These are phyloP conservation scores for Tachystola acroxantha DNA, from an alignment of 2,888 invertebrate genomes.

Conservation along the genomic window DNA sequence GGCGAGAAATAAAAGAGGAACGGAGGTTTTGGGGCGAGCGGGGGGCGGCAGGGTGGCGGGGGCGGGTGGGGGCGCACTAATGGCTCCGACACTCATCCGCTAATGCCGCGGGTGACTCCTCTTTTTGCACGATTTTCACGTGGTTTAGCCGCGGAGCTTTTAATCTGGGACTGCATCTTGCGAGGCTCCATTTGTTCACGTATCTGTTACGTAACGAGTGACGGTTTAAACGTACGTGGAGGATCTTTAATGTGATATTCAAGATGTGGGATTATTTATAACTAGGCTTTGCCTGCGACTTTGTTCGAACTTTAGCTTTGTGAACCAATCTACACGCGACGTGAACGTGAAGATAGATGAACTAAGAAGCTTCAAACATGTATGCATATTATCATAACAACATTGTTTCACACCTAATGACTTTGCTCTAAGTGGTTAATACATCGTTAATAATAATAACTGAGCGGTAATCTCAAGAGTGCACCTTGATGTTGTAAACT, in stretches of 20 bases:
- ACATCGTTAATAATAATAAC: too few species aligned
- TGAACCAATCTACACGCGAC: too few species aligned
- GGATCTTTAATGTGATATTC: not conserved
- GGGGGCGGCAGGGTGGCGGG: conserved; percentile 31
- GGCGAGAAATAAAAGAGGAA: conserved; percentile 78
- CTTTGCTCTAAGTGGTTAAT: too few species aligned
- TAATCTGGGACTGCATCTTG: conserved; percentile 72
- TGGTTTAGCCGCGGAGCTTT: conserved; percentile 75
- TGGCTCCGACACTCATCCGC: conserved; percentile 78
- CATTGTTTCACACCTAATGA: too few species aligned
- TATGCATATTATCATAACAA: too few species aligned
- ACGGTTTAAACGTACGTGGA: not conserved
- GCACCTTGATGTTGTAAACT: too few species aligned
- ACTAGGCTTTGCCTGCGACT: too few species aligned
- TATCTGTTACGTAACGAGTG: conserved; percentile 7
- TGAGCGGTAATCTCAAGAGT: too few species aligned
- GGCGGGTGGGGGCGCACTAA: conserved; percentile 57
- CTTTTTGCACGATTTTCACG: conserved; percentile 77
- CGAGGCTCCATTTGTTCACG: conserved; percentile 41
- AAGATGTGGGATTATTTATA: too few species aligned
- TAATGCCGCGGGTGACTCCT: conserved; percentile 78
- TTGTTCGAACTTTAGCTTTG: too few species aligned
- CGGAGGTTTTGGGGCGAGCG: conserved; percentile 55
- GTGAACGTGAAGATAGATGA: too few species aligned
- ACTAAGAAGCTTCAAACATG: too few species aligned